These are phyloP conservation scores for Notothenia coriiceps DNA, from an alignment of 2,113 vertebrate species.

Conservation along the genomic window DNA sequence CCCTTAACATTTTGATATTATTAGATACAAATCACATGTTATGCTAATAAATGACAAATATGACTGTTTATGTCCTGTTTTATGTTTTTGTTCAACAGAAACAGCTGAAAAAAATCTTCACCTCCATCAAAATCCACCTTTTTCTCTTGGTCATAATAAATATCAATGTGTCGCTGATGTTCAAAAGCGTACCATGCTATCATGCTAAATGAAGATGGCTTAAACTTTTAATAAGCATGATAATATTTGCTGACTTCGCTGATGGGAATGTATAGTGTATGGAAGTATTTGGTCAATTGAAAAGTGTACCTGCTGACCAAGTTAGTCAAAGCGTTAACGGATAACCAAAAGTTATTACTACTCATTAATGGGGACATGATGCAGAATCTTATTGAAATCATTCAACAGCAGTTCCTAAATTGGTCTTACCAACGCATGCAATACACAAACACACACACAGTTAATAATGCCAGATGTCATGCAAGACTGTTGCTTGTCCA, in stretches of 20 bases:
- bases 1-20: slow-evolving; percentile 76
- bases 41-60: slow-evolving; percentile 82
- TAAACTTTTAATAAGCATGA: background rate
- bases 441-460: slow-evolving; percentile 13
- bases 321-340: background rate
- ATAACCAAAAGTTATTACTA: background rate
- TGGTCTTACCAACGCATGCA: slow-evolving; percentile 6
- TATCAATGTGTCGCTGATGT: background rate
- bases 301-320: background rate
- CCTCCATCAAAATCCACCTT: background rate
- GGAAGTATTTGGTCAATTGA: background rate
- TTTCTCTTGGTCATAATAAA: background rate
- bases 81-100: slow-evolving; percentile 13
- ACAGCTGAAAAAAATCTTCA: background rate
- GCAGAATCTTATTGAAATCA: background rate
- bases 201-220: background rate
- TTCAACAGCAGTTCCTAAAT: slow-evolving; percentile 3
- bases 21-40: slow-evolving; percentile 71
- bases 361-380: background rate
- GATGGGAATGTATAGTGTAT: background rate
- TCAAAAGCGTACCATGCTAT: background rate
- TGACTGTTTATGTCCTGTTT: slow-evolving; percentile 57
- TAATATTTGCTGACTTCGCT: background rate
- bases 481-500: background rate
- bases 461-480: slow-evolving; percentile 7